Conservation (phyloP, 2,888 invertebrate species). For the Tipula confusa region DNA sequence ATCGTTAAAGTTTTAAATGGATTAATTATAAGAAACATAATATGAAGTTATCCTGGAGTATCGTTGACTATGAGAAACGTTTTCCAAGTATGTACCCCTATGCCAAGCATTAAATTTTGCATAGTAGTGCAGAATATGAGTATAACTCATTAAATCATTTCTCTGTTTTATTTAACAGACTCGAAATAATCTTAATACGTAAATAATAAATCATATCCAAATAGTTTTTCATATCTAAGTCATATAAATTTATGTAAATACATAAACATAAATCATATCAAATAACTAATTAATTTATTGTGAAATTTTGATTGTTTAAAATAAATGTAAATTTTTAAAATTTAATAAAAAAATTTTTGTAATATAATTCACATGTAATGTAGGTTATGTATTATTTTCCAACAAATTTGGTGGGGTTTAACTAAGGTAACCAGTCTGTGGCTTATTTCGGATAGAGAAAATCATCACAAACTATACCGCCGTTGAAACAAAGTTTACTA, state of each 20-base stretch:
- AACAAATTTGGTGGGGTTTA: not conserved
- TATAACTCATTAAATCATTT: too few species aligned
- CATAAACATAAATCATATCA: not conserved
- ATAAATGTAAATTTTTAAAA: not conserved
- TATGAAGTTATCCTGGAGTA: too few species aligned
- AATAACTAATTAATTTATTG: not conserved
- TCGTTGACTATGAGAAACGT: too few species aligned
- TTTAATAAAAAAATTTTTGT: not conserved
- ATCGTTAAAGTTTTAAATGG: too few species aligned
- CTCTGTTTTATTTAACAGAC: not conserved
- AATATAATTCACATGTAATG: not conserved
- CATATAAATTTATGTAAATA: not conserved
- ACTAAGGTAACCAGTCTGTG: too few species aligned
- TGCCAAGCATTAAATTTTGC: too few species aligned
- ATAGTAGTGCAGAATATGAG: too few species aligned
- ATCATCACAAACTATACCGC: too few species aligned
- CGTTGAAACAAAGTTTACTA: too few species aligned
- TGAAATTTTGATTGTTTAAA: not conserved
- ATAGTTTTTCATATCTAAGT: not conserved
- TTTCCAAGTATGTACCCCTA: too few species aligned
- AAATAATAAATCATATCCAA: not conserved
- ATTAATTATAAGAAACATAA: not conserved
- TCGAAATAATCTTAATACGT: not conserved
- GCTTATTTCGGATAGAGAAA: too few species aligned
- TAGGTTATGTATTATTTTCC: not conserved